A percentile compares a stretch with the other conserved stretches of the same genome.
phyloP scores from a whole-genome alignment of 2,888 invertebrate genomes.

The Drosophila fulvimacula region DNA sequence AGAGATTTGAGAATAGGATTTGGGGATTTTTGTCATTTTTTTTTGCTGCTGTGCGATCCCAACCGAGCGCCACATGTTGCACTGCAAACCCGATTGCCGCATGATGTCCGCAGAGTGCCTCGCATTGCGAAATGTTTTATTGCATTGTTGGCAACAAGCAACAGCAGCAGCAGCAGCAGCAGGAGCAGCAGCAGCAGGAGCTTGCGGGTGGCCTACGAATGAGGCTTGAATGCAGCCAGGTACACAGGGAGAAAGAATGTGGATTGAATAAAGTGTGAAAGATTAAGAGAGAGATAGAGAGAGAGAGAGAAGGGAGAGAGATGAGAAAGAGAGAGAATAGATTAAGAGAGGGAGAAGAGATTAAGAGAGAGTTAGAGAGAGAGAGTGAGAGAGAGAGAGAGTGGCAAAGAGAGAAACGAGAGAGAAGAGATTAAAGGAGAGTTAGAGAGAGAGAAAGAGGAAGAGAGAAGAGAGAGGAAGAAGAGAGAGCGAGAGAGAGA shows the following conservation, averaged over 20 bases:
- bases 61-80: constrained; percentile 48
- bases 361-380: background rate
- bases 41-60: constrained; percentile 31
- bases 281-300: background rate
- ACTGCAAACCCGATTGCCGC: constrained; percentile 58
- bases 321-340: background rate
- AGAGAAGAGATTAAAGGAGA: background rate
- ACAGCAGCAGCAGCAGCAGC: constrained; percentile 20
- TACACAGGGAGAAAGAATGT: constrained; percentile 7
- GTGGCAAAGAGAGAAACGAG: background rate
- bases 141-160: constrained; percentile 52
- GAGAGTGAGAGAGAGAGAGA: background rate
- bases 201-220: constrained; percentile 33
- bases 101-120: constrained; percentile 41
- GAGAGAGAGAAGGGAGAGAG: background rate
- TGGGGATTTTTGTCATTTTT: constrained; percentile 21
- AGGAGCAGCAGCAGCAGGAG: constrained; percentile 18
- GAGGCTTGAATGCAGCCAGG: constrained; percentile 2
- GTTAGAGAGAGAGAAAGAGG: background rate
- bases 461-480: background rate
- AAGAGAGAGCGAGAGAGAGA: background rate
- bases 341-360: background rate
- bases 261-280: no score
- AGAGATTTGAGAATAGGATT: constrained; percentile 17
- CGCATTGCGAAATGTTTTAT: constrained; percentile 70